Percentiles rank a stretch among this genome's conserved stretches.
phyloP scores from a whole-genome alignment of 2,888 invertebrate species.

The Eremobia ochroleuca region DNA sequence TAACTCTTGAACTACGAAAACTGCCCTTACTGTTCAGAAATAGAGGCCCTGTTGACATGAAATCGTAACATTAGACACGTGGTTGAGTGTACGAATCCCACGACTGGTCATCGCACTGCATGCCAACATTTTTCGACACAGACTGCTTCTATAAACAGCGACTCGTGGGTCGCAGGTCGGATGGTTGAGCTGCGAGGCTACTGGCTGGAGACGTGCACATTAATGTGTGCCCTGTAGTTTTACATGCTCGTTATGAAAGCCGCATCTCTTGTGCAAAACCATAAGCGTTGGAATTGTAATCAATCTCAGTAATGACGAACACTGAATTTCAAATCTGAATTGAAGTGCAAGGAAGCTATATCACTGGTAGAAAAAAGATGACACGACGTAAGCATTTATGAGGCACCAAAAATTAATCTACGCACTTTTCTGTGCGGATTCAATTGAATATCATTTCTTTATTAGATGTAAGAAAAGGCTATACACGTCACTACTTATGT shows the following conservation, averaged over 20 bases:
- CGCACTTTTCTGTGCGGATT: not conserved
- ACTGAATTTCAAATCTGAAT: not conserved
- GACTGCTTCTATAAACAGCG: not conserved
- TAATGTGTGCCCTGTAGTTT: constrained; percentile 8
- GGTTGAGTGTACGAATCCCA: not conserved
- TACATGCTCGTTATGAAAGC: not conserved
- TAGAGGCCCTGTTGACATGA: not conserved
- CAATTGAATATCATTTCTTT: not conserved
- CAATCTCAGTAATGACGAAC: not conserved
- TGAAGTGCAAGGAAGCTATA: not conserved
- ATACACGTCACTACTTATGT: not conserved
- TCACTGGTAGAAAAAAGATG: not conserved
- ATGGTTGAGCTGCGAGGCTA: not conserved
- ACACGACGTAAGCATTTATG: not conserved
- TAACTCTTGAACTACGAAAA: not conserved
- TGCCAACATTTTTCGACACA: not conserved
- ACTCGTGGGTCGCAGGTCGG: not conserved
- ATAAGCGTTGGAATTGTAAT: constrained; percentile 5
- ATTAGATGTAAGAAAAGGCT: not conserved
- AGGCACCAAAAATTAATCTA: not conserved
- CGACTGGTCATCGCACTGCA: not conserved
- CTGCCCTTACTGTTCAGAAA: too few relatives aligned
- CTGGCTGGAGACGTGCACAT: not conserved
- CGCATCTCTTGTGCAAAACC: constrained; percentile 7
- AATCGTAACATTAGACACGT: not conserved